Evolutionary conservation across 2,113 vertebrate species (phyloP).

Genomic region (Perca flavescens): DNA sequence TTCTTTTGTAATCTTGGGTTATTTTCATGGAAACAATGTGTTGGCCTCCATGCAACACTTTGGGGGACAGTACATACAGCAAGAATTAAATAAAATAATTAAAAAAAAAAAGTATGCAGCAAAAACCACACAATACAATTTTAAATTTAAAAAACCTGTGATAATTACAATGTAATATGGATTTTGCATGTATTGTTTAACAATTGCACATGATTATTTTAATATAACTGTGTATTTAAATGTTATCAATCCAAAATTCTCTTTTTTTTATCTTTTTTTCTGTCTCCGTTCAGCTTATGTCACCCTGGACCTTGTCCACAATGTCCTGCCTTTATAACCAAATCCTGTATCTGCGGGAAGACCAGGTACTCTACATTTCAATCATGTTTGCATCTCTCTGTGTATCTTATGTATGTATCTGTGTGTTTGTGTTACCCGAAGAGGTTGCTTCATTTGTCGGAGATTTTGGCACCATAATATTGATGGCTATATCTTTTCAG

Average conservation of each 20-base stretch:
- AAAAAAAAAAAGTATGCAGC: not conserved
- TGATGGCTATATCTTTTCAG: constrained; percentile 71
- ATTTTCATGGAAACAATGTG: not conserved
- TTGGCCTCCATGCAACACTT: not conserved
- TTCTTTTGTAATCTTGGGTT: not conserved
- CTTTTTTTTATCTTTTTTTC: too few relatives aligned
- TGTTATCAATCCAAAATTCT: not conserved
- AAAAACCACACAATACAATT: not conserved
- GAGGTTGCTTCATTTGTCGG: not conserved
- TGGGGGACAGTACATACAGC: not conserved
- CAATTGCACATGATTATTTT: not conserved
- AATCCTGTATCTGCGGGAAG: constrained; percentile 93
- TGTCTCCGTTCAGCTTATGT: constrained; percentile 87
- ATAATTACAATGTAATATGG: not conserved
- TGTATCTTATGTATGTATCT: not conserved
- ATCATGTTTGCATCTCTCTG: not conserved
- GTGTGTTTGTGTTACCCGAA: not conserved
- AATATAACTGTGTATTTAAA: not conserved
- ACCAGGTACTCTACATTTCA: constrained; percentile 86
- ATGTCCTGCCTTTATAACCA: constrained; percentile 94
- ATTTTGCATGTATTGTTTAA: not conserved
- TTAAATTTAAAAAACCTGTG: too few relatives aligned
- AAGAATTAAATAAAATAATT: not conserved
- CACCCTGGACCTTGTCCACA: constrained; percentile 98
- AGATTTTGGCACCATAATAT: not conserved